A percentile compares a stretch with the other conserved stretches of the same genome.
These are phyloP conservation scores for Gastracanthus pulcherrimus DNA, from an alignment of 2,888 invertebrate genomes.

Conservation along the genomic window DNA sequence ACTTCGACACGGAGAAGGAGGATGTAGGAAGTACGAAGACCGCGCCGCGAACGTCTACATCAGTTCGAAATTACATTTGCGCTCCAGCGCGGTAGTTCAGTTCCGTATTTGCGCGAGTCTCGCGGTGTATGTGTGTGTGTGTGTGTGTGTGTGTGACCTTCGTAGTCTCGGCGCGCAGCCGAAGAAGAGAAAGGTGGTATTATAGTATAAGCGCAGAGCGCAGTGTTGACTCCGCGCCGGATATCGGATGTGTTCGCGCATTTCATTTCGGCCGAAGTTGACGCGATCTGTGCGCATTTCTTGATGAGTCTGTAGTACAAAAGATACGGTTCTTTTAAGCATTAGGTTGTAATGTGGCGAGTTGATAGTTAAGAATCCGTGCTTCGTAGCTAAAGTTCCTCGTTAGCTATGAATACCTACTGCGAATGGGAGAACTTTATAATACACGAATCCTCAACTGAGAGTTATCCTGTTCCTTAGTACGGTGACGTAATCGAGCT, in stretches of 20 bases:
- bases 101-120: conserved; percentile 24
- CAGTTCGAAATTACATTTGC: conserved; percentile 2
- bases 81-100: no score
- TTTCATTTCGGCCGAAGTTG: background rate
- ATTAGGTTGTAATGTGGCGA: no score
- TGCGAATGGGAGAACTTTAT: no score
- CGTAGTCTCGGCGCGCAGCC: background rate
- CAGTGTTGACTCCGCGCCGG: background rate
- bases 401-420: no score
- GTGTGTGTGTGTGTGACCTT: conserved; percentile 32
- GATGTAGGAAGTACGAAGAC: background rate
- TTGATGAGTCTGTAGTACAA: no score
- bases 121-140: no score
- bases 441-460: no score
- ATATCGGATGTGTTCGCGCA: background rate
- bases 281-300: background rate
- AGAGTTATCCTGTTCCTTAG: no score
- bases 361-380: no score
- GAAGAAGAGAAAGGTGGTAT: conserved; percentile 36
- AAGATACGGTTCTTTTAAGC: no score
- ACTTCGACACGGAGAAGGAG: background rate
- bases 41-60: background rate
- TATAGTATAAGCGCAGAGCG: no score
- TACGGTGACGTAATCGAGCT: background rate
- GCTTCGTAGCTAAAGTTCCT: no score